These are phyloP conservation scores for Mythimna ferrago DNA, from an alignment of 2,888 invertebrate genomes.

Conservation along the genomic window DNA sequence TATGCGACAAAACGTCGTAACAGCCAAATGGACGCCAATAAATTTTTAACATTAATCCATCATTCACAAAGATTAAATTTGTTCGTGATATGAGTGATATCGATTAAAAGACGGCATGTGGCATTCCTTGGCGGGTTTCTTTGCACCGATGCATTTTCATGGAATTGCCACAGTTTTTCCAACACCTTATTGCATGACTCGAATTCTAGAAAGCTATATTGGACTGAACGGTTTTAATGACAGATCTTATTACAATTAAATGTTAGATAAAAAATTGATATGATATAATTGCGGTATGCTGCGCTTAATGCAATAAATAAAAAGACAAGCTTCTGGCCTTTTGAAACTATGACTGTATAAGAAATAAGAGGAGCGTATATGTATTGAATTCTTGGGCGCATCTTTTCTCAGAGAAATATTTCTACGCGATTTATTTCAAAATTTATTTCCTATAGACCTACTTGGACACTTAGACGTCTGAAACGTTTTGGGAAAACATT, in stretches of 20 bases:
- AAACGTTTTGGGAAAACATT: no score
- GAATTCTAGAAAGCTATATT: slow-evolving; percentile 89
- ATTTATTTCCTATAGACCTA: no score
- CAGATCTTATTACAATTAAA: slow-evolving; percentile 61
- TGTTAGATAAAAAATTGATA: slow-evolving; percentile 52
- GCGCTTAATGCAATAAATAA: slow-evolving; percentile 58
- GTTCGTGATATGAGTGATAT: slow-evolving; percentile 76
- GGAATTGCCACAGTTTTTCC: slow-evolving; percentile 89
- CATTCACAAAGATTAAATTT: slow-evolving; percentile 82
- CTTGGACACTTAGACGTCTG: no score
- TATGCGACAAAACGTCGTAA: slow-evolving; percentile 80
- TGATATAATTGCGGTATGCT: slow-evolving; percentile 57
- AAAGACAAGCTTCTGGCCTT: slow-evolving; percentile 35
- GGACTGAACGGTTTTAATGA: slow-evolving; percentile 75
- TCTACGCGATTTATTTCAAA: neutral
- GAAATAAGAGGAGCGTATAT: slow-evolving; percentile 14
- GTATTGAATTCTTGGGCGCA: slow-evolving; percentile 21
- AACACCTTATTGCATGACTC: slow-evolving; percentile 88
- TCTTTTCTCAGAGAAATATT: slow-evolving; percentile 28
- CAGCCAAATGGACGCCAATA: slow-evolving; percentile 78
- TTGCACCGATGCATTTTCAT: slow-evolving; percentile 88
- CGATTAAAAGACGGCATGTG: slow-evolving; percentile 82
- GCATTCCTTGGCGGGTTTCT: slow-evolving; percentile 88
- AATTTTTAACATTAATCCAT: slow-evolving; percentile 82
- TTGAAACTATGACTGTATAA: slow-evolving; percentile 28